phyloP scores from a whole-genome alignment of 2,113 vertebrate genomes.

The Pardalotus punctatus region DNA sequence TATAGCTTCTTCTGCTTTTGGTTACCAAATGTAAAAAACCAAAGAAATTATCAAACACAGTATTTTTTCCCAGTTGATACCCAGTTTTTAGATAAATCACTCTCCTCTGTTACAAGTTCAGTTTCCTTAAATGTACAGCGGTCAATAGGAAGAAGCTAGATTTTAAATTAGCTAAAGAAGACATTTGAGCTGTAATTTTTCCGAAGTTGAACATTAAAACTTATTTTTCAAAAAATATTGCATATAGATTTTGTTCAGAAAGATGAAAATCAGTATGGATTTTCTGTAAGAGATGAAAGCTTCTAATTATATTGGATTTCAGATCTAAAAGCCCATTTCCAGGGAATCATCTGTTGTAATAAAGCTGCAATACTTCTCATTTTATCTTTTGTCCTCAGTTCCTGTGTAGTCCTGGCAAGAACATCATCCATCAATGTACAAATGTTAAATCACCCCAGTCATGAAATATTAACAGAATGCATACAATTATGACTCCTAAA shows the following conservation, averaged over 20 bases:
- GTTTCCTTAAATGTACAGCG: neutral
- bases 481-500: conserved; percentile 54
- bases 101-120: neutral
- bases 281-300: conserved; percentile 1
- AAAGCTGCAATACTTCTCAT: neutral
- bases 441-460: conserved; percentile 11
- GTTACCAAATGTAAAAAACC: neutral
- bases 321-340: neutral
- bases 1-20: neutral
- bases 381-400: neutral
- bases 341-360: neutral
- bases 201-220: neutral
- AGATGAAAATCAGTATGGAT: neutral
- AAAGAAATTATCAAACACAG: neutral
- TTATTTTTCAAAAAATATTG: neutral
- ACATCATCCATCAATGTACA: conserved; percentile 17
- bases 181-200: neutral
- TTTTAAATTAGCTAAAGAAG: neutral
- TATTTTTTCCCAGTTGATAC: neutral
- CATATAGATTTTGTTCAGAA: neutral
- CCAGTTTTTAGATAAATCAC: neutral
- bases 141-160: neutral
- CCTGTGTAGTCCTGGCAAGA: neutral
- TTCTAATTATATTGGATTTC: neutral
- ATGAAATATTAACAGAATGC: conserved; percentile 45